A percentile compares a stretch with the other conserved stretches of the same genome.
Evolutionary conservation across 2,797 vertebrate genomes (phyloP).

Genomic region (Sebastiscus albofasciatus): DNA sequence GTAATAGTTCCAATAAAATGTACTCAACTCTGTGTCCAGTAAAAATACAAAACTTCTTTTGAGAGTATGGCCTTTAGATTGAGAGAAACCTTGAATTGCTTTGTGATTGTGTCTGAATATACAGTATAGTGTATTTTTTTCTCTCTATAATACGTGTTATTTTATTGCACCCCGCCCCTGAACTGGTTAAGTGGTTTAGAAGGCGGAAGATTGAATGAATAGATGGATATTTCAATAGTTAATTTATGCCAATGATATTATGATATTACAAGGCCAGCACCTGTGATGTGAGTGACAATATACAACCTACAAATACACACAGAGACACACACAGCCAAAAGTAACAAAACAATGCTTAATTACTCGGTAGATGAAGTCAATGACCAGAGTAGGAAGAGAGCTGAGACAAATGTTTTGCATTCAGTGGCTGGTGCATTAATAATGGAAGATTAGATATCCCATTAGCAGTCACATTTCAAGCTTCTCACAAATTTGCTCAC

Average conservation of each 20-base stretch:
- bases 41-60: background rate
- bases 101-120: background rate
- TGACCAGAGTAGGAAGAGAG: constrained; percentile 10
- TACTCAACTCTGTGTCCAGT: no score
- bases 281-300: background rate
- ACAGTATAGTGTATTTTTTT: background rate
- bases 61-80: background rate
- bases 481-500: constrained; percentile 55
- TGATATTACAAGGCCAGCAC: background rate
- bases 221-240: background rate
- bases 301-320: background rate
- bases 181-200: background rate
- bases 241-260: background rate
- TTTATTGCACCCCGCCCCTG: background rate
- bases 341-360: constrained; percentile 13
- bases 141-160: background rate
- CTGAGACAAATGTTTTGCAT: constrained; percentile 41
- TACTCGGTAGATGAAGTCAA: constrained; percentile 40
- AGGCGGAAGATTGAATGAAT: background rate
- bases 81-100: background rate
- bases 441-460: constrained; percentile 51
- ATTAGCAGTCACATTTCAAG: constrained; percentile 59
- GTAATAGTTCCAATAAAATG: background rate
- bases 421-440: constrained; percentile 49
- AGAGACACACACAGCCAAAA: background rate